Evolutionary conservation across 1,140 invertebrate species (phyloP).

Genomic region (Antheraea mylitta): DNA sequence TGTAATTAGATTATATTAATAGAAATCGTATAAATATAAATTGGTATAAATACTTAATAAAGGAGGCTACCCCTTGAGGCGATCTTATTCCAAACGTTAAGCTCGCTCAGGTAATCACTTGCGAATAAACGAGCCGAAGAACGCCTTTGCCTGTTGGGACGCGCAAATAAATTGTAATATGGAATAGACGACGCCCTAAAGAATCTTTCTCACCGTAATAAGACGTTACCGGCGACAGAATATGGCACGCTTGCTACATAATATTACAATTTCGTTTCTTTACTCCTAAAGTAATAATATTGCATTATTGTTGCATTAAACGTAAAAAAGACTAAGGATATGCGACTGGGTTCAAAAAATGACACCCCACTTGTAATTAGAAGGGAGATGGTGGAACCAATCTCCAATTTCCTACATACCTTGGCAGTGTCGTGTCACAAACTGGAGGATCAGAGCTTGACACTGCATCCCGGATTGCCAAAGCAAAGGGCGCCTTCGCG

Average conservation of each 20-base stretch:
- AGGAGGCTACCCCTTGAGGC: not conserved
- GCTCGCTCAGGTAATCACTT: constrained; percentile 10
- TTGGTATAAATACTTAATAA: not conserved
- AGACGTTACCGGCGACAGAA: not conserved
- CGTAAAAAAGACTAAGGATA: too few relatives aligned
- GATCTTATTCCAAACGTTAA: constrained; percentile 1
- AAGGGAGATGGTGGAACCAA: too few relatives aligned
- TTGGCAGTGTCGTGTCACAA: too few relatives aligned
- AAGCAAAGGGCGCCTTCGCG: too few relatives aligned
- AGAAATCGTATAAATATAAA: not conserved
- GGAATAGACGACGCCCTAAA: not conserved
- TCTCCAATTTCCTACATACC: too few relatives aligned
- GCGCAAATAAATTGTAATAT: not conserved
- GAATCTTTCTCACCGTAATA: not conserved
- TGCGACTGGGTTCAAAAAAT: too few relatives aligned
- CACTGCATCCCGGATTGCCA: too few relatives aligned
- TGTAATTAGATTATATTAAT: not conserved
- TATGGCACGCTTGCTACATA: not conserved
- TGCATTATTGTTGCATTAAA: too few relatives aligned
- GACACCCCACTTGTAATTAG: too few relatives aligned
- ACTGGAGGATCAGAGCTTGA: too few relatives aligned
- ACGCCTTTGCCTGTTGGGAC: not conserved
- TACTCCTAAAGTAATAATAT: not conserved
- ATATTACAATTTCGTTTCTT: not conserved
- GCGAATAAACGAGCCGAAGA: not conserved